These are phyloP conservation scores for Hippasteria phrygiana DNA, from an alignment of 53 echinoderm and acorn worm genomes.

Conservation along the genomic window DNA sequence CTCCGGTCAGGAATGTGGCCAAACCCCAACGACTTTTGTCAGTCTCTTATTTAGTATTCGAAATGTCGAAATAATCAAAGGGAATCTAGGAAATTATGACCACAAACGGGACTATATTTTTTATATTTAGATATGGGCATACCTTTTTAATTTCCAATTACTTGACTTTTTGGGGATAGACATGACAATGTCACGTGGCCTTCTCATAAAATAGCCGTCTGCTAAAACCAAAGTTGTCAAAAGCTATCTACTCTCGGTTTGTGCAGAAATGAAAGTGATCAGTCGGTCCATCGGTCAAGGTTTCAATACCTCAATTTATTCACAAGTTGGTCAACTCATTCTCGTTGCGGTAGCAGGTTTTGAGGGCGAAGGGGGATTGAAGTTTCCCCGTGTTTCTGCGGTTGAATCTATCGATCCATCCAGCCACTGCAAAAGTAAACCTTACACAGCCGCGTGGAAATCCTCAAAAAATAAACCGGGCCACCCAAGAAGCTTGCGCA, in stretches of 20 bases:
- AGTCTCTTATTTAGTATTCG: too few species aligned
- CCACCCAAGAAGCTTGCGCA: constrained; percentile 50
- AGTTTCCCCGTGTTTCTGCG: constrained; percentile 42
- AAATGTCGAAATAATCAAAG: not conserved
- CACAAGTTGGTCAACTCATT: constrained; percentile 26
- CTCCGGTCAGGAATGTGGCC: constrained; percentile 22
- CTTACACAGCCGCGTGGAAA: not conserved
- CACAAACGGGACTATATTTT: not conserved
- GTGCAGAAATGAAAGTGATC: constrained; percentile 26
- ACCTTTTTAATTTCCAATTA: too few species aligned
- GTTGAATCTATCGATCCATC: not conserved
- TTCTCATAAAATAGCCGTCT: constrained; percentile 18
- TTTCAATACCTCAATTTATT: constrained; percentile 30
- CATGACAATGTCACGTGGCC: not conserved
- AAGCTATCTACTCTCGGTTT: not conserved
- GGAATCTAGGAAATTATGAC: not conserved
- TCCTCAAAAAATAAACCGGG: not conserved
- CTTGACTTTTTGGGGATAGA: too few species aligned
- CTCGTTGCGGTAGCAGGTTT: not conserved
- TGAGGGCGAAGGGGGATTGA: not conserved
- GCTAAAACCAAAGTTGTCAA: constrained; percentile 17
- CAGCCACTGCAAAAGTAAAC: not conserved
- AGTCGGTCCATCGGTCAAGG: constrained; percentile 48
- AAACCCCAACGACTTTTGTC: constrained; percentile 30
- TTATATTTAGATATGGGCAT: too few species aligned